Percentiles rank a stretch among this genome's conserved stretches.
phyloP scores from a whole-genome alignment of 2,888 invertebrate species.

The Auanema sp. region DNA sequence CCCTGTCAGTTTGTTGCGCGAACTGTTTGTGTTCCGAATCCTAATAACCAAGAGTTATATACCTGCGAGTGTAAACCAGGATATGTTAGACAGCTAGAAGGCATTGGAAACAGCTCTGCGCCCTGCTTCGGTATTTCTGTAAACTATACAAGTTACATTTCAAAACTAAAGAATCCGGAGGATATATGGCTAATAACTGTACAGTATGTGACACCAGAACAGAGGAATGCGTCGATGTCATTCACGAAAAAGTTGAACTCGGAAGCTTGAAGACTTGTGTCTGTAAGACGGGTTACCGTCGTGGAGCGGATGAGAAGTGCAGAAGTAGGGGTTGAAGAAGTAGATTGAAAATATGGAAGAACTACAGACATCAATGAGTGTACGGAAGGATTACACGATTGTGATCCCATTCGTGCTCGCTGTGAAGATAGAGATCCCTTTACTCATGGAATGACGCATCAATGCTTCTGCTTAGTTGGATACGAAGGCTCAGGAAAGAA shows the following conservation, averaged over 20 bases:
- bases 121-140: constrained; percentile 18
- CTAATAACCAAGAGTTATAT: background rate
- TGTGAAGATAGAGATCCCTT: constrained; percentile 10
- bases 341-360: too few relatives aligned
- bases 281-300: constrained; percentile 2
- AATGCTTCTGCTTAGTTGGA: constrained; percentile 12
- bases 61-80: constrained; percentile 7
- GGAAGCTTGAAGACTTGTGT: constrained; percentile 9
- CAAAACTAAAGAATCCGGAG: background rate
- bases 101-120: constrained; percentile 6
- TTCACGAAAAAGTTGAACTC: background rate
- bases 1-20: constrained; percentile 12
- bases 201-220: constrained; percentile 4
- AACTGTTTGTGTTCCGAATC: constrained; percentile 3
- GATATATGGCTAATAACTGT: constrained; percentile 13
- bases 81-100: constrained; percentile 11
- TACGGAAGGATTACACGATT: constrained; percentile 41
- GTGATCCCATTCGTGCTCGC: constrained; percentile 25
- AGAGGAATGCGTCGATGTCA: background rate
- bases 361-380: constrained; percentile 62
- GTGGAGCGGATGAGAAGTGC: background rate
- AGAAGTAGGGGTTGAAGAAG: background rate
- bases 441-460: constrained; percentile 1
- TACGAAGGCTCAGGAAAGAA: constrained; percentile 10
- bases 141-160: too few relatives aligned